Evolutionary conservation across 2,797 vertebrate genomes (phyloP).

Genomic region (Urosaurus nigricauda): DNA sequence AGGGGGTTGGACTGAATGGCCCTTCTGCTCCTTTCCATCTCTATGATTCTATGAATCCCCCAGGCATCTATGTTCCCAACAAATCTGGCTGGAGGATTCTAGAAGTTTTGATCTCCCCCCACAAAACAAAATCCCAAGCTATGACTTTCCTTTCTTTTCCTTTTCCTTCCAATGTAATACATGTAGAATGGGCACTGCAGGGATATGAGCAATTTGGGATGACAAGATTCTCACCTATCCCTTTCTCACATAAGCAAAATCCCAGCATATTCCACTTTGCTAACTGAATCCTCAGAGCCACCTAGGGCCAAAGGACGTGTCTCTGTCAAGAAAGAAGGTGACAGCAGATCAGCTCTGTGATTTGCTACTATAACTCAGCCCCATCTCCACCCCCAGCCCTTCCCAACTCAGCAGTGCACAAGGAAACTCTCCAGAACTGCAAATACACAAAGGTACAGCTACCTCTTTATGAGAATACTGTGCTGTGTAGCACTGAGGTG

Average conservation of each 20-base stretch:
- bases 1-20: too few species aligned
- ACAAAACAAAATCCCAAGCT: too few species aligned
- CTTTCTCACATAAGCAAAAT: neutral
- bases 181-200: neutral
- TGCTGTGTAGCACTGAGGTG: neutral
- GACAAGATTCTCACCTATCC: neutral
- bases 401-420: conserved; percentile 1
- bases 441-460: neutral
- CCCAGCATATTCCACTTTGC: neutral
- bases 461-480: neutral
- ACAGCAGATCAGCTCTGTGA: conserved; percentile 2
- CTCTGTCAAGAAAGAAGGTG: neutral
- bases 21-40: too few species aligned
- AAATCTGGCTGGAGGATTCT: too few species aligned
- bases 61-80: too few species aligned
- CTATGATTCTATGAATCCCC: too few species aligned
- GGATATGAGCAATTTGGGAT: neutral
- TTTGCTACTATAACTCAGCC: neutral
- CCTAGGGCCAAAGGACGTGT: neutral
- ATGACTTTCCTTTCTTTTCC: too few species aligned
- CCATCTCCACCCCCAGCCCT: neutral
- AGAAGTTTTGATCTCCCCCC: too few species aligned
- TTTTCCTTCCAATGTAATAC: neutral
- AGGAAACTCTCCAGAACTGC: neutral
- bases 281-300: conserved; percentile 9